phyloP scores from a whole-genome alignment of 2,888 invertebrate genomes.

The Scrobipalpa atriplicella region DNA sequence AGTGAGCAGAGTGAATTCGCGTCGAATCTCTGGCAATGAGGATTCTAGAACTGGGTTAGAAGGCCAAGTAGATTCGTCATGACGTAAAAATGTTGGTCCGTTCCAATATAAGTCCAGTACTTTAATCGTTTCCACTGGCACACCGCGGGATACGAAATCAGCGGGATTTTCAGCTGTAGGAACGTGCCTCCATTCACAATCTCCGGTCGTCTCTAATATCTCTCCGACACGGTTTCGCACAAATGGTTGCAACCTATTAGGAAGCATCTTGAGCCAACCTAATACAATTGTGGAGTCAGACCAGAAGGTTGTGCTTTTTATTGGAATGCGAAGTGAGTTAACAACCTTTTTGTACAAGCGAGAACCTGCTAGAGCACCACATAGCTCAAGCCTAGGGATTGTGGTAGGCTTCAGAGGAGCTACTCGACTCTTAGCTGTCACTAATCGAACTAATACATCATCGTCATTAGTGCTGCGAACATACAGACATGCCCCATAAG shows the following conservation, averaged over 20 bases:
- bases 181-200: too few relatives aligned
- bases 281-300: slow-evolving; percentile 44
- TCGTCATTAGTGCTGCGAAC: slow-evolving; percentile 33
- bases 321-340: slow-evolving; percentile 32
- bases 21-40: slow-evolving; percentile 27
- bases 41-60: too few relatives aligned
- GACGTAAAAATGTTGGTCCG: too few relatives aligned
- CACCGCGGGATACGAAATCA: too few relatives aligned
- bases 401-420: slow-evolving; percentile 42
- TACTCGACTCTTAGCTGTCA: slow-evolving; percentile 41
- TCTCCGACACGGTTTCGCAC: too few relatives aligned
- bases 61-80: too few relatives aligned
- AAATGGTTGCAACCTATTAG: too few relatives aligned
- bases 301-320: slow-evolving; percentile 38
- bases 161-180: too few relatives aligned
- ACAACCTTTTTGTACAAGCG: slow-evolving; percentile 39
- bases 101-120: too few relatives aligned
- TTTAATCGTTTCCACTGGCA: too few relatives aligned
- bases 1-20: slow-evolving; percentile 1
- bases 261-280: slow-evolving; percentile 42
- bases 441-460: slow-evolving; percentile 30
- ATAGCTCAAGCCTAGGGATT: slow-evolving; percentile 46
- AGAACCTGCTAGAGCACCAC: slow-evolving; percentile 41
- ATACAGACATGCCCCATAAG: slow-evolving; percentile 44
- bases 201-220: too few relatives aligned